phyloP scores from a whole-genome alignment of 2,888 invertebrate genomes.

The Ochropleura leucogaster region DNA sequence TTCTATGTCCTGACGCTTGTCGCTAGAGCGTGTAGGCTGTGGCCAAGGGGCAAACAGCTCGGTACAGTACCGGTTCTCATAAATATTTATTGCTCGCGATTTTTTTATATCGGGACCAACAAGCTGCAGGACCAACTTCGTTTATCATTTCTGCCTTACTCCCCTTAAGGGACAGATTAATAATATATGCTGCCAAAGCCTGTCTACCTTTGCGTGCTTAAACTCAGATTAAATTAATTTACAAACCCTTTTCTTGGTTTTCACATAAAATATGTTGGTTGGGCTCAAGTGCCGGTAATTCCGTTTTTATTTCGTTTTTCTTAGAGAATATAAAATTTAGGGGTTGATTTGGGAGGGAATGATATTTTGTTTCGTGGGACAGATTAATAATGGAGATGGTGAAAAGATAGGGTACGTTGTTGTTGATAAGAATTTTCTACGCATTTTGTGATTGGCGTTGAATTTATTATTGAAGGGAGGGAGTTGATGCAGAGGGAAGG shows the following conservation, averaged over 20 bases:
- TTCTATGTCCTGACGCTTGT: neutral
- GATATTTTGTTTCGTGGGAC: conserved; percentile 18
- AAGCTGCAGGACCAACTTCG: conserved; percentile 37
- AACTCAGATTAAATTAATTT: conserved; percentile 56
- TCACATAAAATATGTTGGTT: conserved; percentile 31
- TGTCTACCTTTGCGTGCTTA: conserved; percentile 43
- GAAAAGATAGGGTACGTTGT: neutral
- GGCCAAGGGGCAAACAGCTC: conserved; percentile 35
- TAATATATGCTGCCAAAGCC: conserved; percentile 49
- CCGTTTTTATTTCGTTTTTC: conserved; percentile 14
- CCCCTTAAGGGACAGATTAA: conserved; percentile 44
- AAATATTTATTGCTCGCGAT: conserved; percentile 72
- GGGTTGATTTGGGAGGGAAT: conserved; percentile 13
- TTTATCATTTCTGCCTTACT: conserved; percentile 48
- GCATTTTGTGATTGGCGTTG: neutral
- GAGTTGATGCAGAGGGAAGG: neutral
- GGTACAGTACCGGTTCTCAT: conserved; percentile 52
- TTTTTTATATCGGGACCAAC: conserved; percentile 63
- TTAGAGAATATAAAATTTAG: conserved; percentile 29
- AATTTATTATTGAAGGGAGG: neutral
- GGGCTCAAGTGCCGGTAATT: conserved; percentile 1
- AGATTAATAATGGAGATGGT: conserved; percentile 34
- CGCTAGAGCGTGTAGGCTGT: neutral
- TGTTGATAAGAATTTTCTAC: neutral
- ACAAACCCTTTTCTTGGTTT: conserved; percentile 19